Base-by-base conservation (phyloP, 2,888 invertebrate species). In the Fissipunctia ypsillon region DNA sequence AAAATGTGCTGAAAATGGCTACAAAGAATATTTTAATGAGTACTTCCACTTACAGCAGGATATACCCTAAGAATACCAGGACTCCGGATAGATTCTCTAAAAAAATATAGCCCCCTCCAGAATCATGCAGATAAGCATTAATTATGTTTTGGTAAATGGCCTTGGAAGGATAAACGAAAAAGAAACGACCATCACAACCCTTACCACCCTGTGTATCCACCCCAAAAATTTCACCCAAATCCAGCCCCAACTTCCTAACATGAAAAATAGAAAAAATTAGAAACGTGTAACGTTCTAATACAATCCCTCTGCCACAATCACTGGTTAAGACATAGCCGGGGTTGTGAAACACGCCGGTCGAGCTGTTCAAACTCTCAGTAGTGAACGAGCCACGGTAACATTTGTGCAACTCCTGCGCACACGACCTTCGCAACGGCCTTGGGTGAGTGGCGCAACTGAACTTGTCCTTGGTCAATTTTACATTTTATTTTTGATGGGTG, bases 251-350 rank as follows among this genome's bases (percentile, higher is more conserved):
- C 56, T 65, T 82, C 77, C 67, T 67, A 69, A 41, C 16, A n/a
- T 2, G 16, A 67, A 77, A 76, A 54, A 75, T 69, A 64, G 64
- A 80, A 75, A 80, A 69, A 79, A 67, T 64, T 76, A 45, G 70
- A 81, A 85, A 41, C 67, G 60, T 64, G 63, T n/a, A n/a, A n/a
- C n/a, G n/a, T 85, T 87, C 88, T 86, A 90, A 87, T 90, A 85
- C 87, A 81, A 83, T 90, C 91, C 93, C 92, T 93, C 91, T 88
- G 80, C 89, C 87, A 93, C 94, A 93, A 91, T 94, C 93, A 92
- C 94, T 90, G 81, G 88, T 95, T 94, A 94, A 91, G 94, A 94
- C 94, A 95, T 91, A 91, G 88, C 89, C 89, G 85, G 94, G 92
- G 93, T 95, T 95, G 95, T 91, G 95, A 93, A 95, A 95, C 83